Evolutionary conservation across 2,797 vertebrate species (phyloP).

Genomic region (Brotogeris chrysoptera): DNA sequence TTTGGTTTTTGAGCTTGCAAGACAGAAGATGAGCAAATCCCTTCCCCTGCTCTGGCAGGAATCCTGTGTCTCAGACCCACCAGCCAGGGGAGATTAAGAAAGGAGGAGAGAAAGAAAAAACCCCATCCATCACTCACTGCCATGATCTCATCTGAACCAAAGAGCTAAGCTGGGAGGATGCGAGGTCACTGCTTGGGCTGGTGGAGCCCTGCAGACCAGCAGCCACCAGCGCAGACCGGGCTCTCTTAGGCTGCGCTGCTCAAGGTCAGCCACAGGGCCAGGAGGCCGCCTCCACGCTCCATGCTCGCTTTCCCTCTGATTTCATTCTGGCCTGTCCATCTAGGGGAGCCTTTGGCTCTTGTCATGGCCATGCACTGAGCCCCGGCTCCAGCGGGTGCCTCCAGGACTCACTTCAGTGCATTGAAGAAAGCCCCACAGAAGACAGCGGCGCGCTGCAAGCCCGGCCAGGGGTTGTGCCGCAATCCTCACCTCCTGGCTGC

Average conservation of each 20-base stretch:
- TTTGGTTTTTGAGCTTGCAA: conserved; percentile 54
- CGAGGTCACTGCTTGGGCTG: conserved; percentile 10
- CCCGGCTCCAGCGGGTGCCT: background rate
- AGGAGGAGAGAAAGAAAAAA: conserved; percentile 7
- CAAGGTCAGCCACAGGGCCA: background rate
- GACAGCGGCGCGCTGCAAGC: background rate
- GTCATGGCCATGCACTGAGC: background rate
- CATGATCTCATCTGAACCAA: conserved; percentile 13
- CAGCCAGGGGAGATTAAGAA: conserved; percentile 49
- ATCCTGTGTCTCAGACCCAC: conserved; percentile 55
- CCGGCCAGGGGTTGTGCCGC: background rate
- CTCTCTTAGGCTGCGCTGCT: background rate
- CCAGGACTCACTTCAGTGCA: background rate
- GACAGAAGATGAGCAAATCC: conserved; percentile 64
- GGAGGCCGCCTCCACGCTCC: fast-evolving
- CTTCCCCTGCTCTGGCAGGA: conserved; percentile 49
- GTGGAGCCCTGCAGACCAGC: conserved; percentile 1
- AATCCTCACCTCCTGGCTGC: fast-evolving
- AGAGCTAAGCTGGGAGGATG: conserved; percentile 25
- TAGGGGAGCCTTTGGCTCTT: background rate
- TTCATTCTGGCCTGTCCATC: background rate
- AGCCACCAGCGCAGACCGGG: background rate
- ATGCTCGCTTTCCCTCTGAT: background rate
- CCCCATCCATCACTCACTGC: background rate
- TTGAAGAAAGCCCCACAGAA: background rate